These are phyloP conservation scores for Pseudomyrmex sp. DNA, from an alignment of 1,140 invertebrate genomes.

Conservation along the genomic window DNA sequence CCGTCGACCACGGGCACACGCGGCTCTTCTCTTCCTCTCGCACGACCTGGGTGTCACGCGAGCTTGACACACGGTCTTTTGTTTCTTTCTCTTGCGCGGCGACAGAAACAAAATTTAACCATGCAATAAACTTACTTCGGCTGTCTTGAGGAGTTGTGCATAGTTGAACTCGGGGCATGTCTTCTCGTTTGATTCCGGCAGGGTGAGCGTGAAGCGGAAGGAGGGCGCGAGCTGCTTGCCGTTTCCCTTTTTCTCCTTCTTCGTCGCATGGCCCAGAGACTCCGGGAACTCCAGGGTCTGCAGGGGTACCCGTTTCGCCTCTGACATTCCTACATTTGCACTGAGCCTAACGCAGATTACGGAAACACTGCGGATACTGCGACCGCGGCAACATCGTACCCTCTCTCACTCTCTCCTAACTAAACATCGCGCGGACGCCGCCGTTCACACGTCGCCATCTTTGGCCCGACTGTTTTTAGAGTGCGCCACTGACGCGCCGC, in stretches of 20 bases:
- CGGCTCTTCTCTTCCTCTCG: not conserved
- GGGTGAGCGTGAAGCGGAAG: slow-evolving; percentile 86
- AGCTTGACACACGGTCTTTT: slow-evolving; percentile 29
- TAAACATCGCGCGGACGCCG: slow-evolving; percentile 78
- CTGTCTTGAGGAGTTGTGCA: slow-evolving; percentile 87
- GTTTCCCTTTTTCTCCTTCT: slow-evolving; percentile 83
- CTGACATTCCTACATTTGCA: slow-evolving; percentile 84
- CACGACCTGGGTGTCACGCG: not conserved
- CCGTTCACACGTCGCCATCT: slow-evolving; percentile 82
- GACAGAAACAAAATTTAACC: not conserved
- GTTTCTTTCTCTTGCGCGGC: not conserved
- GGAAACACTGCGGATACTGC: slow-evolving; percentile 74
- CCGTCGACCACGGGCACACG: not conserved
- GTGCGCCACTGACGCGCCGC: slow-evolving; percentile 76
- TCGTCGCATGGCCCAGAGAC: slow-evolving; percentile 81
- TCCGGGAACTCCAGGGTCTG: slow-evolving; percentile 82
- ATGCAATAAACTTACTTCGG: slow-evolving; percentile 85
- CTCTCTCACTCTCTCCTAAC: slow-evolving; percentile 63
- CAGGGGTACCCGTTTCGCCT: slow-evolving; percentile 85
- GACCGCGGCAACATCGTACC: slow-evolving; percentile 75
- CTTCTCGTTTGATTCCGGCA: slow-evolving; percentile 88
- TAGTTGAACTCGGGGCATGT: slow-evolving; percentile 89
- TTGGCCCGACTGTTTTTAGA: slow-evolving; percentile 83
- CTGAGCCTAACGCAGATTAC: slow-evolving; percentile 74
- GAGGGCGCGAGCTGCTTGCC: slow-evolving; percentile 85